Evolutionary conservation across 2,113 vertebrate genomes (phyloP).

Genomic region (Megalops atlanticus): DNA sequence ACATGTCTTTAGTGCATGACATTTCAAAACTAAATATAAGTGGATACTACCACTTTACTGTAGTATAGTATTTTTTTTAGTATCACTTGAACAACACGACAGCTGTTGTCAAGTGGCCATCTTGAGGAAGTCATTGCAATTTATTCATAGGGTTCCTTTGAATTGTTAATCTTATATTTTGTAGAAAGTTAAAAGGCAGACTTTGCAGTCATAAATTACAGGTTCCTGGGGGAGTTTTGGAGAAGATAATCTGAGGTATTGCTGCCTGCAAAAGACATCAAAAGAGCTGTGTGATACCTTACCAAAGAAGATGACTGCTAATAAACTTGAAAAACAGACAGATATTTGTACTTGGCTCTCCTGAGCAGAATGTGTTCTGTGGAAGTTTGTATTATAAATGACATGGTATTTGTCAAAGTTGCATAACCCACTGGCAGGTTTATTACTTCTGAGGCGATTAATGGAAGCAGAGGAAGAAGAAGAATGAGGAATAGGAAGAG

Average conservation of each 20-base stretch:
- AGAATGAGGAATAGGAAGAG: background rate
- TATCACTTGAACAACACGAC: conserved; percentile 14
- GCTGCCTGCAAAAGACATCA: conserved; percentile 34
- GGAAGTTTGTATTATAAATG: conserved; percentile 25
- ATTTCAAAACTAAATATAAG: background rate
- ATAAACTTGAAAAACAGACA: conserved; percentile 26
- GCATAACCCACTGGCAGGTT: background rate
- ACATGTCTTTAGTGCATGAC: background rate
- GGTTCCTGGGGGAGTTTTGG: conserved; percentile 15
- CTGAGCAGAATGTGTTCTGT: conserved; percentile 24
- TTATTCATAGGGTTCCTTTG: conserved; percentile 8
- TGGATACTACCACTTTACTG: background rate
- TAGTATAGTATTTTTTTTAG: background rate
- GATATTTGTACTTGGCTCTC: conserved; percentile 26
- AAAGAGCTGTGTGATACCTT: conserved; percentile 21
- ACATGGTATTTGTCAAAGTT: conserved; percentile 17
- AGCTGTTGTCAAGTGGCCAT: background rate
- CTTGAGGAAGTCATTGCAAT: background rate
- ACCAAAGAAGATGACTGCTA: conserved; percentile 13
- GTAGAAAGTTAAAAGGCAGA: conserved; percentile 23
- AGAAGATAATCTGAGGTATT: conserved; percentile 27
- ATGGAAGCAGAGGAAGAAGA: background rate
- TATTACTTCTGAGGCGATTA: conserved; percentile 32
- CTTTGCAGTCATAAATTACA: conserved; percentile 15
- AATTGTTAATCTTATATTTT: conserved; percentile 19